Evolutionary conservation across 1,140 invertebrate species (phyloP).

Genomic region (Portunus trituberculatus): DNA sequence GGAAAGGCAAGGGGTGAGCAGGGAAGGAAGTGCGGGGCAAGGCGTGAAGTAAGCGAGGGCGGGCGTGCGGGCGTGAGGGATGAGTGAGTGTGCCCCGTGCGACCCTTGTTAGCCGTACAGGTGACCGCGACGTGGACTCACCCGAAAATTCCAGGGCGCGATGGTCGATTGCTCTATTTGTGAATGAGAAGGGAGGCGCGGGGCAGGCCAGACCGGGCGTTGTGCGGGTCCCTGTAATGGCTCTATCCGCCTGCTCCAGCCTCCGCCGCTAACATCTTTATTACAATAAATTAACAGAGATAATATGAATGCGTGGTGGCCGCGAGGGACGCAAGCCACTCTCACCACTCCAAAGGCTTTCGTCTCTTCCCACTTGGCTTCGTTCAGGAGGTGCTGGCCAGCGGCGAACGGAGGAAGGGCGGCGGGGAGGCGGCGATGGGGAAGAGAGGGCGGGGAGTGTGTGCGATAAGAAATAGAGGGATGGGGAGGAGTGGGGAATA

Average conservation of each 20-base stretch:
- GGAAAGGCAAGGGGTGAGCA: background rate
- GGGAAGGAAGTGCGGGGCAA: background rate
- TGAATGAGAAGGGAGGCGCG: constrained; percentile 25
- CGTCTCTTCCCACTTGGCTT: background rate
- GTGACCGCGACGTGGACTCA: background rate
- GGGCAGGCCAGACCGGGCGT: background rate
- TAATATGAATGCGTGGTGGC: constrained; percentile 66
- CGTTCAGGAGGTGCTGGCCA: constrained; percentile 23
- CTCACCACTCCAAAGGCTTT: background rate
- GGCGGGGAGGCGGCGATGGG: background rate
- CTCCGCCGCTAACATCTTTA: constrained; percentile 65
- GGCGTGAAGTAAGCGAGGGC: background rate
- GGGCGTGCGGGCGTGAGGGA: background rate
- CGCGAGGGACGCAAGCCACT: constrained; percentile 38
- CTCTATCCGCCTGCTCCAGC: constrained; percentile 38
- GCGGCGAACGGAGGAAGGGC: background rate
- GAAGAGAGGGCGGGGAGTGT: background rate
- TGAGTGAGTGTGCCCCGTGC: background rate
- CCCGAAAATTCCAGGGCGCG: constrained; percentile 12
- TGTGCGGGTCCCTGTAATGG: background rate
- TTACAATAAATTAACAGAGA: constrained; percentile 69
- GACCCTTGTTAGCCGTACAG: constrained; percentile 46
- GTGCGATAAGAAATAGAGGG: background rate
- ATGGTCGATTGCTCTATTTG: constrained; percentile 54
- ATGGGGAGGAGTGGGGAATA: background rate